Conservation (phyloP, 1,140 invertebrate species). For the Calephelis virginiensis region DNA sequence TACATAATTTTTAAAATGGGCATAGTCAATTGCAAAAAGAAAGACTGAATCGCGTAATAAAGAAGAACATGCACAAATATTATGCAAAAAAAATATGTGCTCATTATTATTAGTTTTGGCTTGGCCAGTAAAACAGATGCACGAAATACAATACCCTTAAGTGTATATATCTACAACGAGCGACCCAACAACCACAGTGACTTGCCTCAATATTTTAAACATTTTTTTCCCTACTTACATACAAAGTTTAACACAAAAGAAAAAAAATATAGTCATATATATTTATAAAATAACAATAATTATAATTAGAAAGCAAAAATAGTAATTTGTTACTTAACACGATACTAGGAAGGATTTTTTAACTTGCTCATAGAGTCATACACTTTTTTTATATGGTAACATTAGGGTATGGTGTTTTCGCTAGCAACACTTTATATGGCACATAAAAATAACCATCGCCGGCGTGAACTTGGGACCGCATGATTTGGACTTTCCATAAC, state of each 20-base stretch:
- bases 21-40: neutral
- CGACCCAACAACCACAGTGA: conserved; percentile 40
- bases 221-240: conserved; percentile 67
- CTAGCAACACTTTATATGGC: conserved; percentile 70
- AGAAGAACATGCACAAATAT: neutral
- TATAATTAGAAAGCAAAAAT: conserved; percentile 64
- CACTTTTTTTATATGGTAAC: conserved; percentile 60
- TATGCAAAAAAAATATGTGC: neutral
- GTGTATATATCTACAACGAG: conserved; percentile 17
- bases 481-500: neutral
- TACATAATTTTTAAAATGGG: too few species aligned
- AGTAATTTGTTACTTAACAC: conserved; percentile 63
- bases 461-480: conserved; percentile 48
- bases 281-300: conserved; percentile 58
- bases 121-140: neutral
- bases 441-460: conserved; percentile 50
- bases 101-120: neutral
- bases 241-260: conserved; percentile 59
- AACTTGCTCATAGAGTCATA: conserved; percentile 39
- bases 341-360: conserved; percentile 58
- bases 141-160: neutral
- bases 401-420: conserved; percentile 66
- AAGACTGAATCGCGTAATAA: conserved; percentile 3
- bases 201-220: conserved; percentile 50
- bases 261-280: conserved; percentile 64